Conservation (phyloP, 1,140 invertebrate genomes). For the Apis cerana region DNA sequence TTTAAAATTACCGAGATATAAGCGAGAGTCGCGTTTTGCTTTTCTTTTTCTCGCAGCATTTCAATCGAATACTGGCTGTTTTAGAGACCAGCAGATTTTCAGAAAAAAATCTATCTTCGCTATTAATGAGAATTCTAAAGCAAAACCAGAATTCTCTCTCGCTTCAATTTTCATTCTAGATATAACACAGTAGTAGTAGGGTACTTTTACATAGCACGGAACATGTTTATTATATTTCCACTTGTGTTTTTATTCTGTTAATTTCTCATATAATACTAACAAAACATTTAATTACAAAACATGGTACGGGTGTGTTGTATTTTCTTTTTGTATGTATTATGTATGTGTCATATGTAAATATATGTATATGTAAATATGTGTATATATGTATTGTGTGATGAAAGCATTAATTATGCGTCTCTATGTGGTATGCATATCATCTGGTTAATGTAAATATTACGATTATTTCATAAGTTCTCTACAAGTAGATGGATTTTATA, state of each 20-base stretch:
- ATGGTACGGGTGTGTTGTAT: conserved; percentile 57
- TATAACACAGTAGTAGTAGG: background rate
- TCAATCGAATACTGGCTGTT: background rate
- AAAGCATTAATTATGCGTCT: conserved; percentile 67
- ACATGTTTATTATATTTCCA: conserved; percentile 58
- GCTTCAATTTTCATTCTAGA: background rate
- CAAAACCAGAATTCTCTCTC: background rate
- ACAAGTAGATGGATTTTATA: conserved; percentile 74
- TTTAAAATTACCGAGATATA: conserved; percentile 64
- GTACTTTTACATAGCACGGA: conserved; percentile 17
- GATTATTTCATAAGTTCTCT: conserved; percentile 76
- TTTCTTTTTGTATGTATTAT: background rate
- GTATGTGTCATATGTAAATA: conserved; percentile 44
- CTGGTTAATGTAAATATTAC: conserved; percentile 71
- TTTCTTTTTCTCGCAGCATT: conserved; percentile 4
- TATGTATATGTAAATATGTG: conserved; percentile 59
- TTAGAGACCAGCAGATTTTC: background rate
- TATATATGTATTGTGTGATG: conserved; percentile 62
- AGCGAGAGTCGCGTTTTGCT: background rate
- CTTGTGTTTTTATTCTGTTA: conserved; percentile 75
- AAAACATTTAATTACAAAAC: conserved; percentile 79
- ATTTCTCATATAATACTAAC: conserved; percentile 77
- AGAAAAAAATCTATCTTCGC: background rate
- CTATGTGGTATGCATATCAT: conserved; percentile 65
- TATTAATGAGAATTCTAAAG: background rate